Evolutionary conservation across 2,888 invertebrate species (phyloP).

Genomic region (Tethea ocularis): DNA sequence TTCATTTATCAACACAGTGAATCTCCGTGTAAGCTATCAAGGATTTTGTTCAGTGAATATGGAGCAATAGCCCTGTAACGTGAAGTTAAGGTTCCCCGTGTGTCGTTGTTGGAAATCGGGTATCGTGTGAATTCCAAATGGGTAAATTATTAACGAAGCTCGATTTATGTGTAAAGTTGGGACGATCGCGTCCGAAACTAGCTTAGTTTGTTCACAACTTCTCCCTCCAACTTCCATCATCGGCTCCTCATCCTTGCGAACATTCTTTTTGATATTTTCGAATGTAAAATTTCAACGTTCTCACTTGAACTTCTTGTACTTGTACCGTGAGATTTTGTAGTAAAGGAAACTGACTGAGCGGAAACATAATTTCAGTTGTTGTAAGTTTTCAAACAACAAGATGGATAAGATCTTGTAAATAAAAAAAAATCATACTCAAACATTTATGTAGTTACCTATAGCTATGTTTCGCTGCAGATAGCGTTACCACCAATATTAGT

Average conservation of each 20-base stretch:
- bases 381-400: neutral
- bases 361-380: neutral
- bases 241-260: slow-evolving; percentile 41
- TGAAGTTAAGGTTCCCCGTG: slow-evolving; percentile 24
- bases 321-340: slow-evolving; percentile 20
- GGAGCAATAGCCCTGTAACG: slow-evolving; percentile 17
- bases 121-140: slow-evolving; percentile 46
- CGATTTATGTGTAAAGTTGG: slow-evolving; percentile 70
- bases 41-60: slow-evolving; percentile 22
- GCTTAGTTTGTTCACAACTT: slow-evolving; percentile 49
- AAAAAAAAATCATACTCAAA: neutral
- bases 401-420: neutral
- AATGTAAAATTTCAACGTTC: slow-evolving; percentile 38
- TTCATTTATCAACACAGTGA: slow-evolving; percentile 22
- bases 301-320: slow-evolving; percentile 26
- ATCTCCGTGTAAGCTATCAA: slow-evolving; percentile 22
- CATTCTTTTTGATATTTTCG: slow-evolving; percentile 45
- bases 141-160: slow-evolving; percentile 65
- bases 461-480: slow-evolving; percentile 12
- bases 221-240: slow-evolving; percentile 43
- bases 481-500: slow-evolving; percentile 19
- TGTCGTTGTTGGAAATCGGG: slow-evolving; percentile 34
- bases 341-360: slow-evolving; percentile 25
- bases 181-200: slow-evolving; percentile 55
- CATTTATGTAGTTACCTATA: neutral